Base-by-base conservation (phyloP, 2,113 vertebrate genomes). In the Psettodes erumei region DNA sequence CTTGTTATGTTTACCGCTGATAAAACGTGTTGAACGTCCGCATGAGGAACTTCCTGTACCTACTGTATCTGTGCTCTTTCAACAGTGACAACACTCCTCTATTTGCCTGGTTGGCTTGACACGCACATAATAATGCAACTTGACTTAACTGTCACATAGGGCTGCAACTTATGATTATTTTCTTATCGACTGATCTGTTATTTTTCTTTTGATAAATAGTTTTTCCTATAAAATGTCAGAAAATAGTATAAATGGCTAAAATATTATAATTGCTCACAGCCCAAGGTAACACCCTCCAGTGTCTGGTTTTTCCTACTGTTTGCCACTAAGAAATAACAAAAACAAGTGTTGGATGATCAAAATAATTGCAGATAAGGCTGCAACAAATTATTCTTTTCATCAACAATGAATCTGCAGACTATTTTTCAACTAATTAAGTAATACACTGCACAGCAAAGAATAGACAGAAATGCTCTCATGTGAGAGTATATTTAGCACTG, bases 1-100 rank as follows among this genome's bases (percentile, higher is more conserved):
- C 64, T 51, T 58, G 71, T 70, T 11, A 47, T 62, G 53, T 67
- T 85, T 62, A 64, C 75, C 55, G 79, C 50, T 50, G 68, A 75
- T 45, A 65, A 51, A 75, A 78, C 60, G 48, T n/a, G 48, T 32
- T 67, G 64, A 45, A 72, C 10, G 27, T 33, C n/a, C 32, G 23
- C 45, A 19, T 1, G n/a, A 82, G 53, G 47, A 70, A 68, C 13
- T 28, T 62, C 2, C 30, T 35, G 47, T n/a, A 16, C 38, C 47
- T 8, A 53, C 27, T 63, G 10, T 45, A 19, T 50, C 68, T 51
- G 11, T 33, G 28, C 48, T 54, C 5, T 5, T 35, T 50, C 32
- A 54, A 30, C 9, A 43, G 43, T 37, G 58, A 67, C 27, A 64
- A 56, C 77, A 35, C 15, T 35, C n/a, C 18, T 70, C 15, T 27